phyloP scores from a whole-genome alignment of 1,140 invertebrate genomes.

The Drosophila asahinai region DNA sequence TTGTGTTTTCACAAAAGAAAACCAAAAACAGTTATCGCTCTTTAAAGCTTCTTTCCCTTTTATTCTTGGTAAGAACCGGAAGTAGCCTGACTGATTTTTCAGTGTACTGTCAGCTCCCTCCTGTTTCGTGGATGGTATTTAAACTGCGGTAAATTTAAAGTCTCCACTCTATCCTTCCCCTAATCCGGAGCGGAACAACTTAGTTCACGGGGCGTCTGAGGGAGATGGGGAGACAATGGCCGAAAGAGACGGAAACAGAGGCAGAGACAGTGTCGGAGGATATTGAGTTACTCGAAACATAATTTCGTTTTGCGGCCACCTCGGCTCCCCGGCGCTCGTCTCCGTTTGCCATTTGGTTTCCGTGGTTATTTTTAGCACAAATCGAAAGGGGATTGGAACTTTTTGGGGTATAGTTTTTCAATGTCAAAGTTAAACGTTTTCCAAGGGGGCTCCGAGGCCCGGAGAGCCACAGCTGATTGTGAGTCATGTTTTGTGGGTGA shows the following conservation, averaged over 20 bases:
- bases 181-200: slow-evolving; percentile 12
- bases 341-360: slow-evolving; percentile 53
- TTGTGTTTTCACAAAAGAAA: no score
- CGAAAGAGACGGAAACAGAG: not conserved
- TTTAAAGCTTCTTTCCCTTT: no score
- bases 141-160: slow-evolving; percentile 72
- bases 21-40: no score
- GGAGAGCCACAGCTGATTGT: slow-evolving; percentile 24
- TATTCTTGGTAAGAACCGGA: not conserved
- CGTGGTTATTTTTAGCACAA: slow-evolving; percentile 68
- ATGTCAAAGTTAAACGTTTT: slow-evolving; percentile 72
- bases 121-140: slow-evolving; percentile 35
- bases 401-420: slow-evolving; percentile 65
- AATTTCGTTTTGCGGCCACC: slow-evolving; percentile 75
- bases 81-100: not conserved
- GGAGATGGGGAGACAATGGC: not conserved
- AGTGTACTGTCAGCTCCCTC: slow-evolving; percentile 20
- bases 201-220: not conserved
- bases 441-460: not conserved
- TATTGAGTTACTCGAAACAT: slow-evolving; percentile 79
- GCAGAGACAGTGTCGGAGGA: slow-evolving; percentile 28
- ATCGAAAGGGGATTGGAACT: slow-evolving; percentile 10
- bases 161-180: slow-evolving; percentile 48
- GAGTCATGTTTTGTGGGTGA: slow-evolving; percentile 56
- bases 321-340: slow-evolving; percentile 12